Percentiles rank a stretch among this genome's conserved stretches.
Evolutionary conservation across 2,888 invertebrate species (phyloP).

Genomic region (Chaetoderma sp.): DNA sequence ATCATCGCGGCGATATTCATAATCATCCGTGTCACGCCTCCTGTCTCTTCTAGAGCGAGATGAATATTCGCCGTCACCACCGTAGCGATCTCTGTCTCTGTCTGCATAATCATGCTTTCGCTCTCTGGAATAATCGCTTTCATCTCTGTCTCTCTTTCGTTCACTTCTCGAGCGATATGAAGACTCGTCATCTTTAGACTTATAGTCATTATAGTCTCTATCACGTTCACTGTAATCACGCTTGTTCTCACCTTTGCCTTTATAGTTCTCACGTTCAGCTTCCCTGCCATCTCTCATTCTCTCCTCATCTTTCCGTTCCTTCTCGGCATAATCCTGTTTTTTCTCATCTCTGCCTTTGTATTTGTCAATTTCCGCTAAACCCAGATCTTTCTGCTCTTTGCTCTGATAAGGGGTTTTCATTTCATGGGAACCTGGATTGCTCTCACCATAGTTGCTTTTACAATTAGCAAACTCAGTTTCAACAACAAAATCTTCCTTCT

Average conservation of each 20-base stretch:
- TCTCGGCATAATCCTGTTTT: neutral
- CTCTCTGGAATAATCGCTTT: slow-evolving; percentile 2
- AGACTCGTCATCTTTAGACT: too few species aligned
- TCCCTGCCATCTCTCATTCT: slow-evolving; percentile 9
- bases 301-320: slow-evolving; percentile 19
- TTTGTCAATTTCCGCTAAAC: neutral
- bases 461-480: too few species aligned
- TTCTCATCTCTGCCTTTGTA: neutral
- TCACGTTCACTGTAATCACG: too few species aligned
- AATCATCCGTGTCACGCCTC: neutral
- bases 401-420: too few species aligned
- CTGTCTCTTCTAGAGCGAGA: neutral
- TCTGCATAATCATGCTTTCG: slow-evolving; percentile 6
- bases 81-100: slow-evolving; percentile 12
- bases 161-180: too few species aligned
- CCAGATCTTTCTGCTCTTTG: slow-evolving; percentile 8
- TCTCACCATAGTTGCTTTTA: too few species aligned
- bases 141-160: too few species aligned
- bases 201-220: too few species aligned
- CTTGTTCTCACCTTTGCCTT: slow-evolving; percentile 1
- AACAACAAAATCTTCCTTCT: too few species aligned
- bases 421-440: too few species aligned
- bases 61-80: neutral
- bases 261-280: neutral
- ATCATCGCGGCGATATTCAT: neutral